Evolutionary conservation across 2,888 invertebrate species (phyloP), one percentile per base, ranked within the genome.

Genomic region (Epinotia demarniana): DNA sequence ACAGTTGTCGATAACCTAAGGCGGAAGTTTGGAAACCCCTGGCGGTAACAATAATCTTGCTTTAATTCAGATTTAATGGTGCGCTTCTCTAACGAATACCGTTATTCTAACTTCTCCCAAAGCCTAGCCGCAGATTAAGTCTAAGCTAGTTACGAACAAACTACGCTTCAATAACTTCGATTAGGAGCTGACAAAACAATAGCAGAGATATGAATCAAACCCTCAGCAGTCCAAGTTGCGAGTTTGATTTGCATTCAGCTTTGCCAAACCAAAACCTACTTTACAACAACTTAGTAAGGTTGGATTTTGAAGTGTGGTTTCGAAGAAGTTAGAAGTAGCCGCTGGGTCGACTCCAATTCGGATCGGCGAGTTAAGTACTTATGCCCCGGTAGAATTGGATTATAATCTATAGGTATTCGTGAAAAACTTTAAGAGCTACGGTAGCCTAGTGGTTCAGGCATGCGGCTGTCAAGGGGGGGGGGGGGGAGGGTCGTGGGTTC

Each of bases 161-260:
- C 68, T 73, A 57, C 64, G 68, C 72, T 64, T 63, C 71, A 66
- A 72, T 69, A 72, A 72, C 74, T 75, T 68, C 63, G 75, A 75
- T 72, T 64, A 72, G 71, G 64, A 70, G 62, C 77, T 78, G 82
- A 81, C 82, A 82, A 81, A 81, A 83, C 84, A 82, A 85, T 84
- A 82, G 83, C 78, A 80, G 72, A 83, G 84, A 86, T 85, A 85
- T 84, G 84, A 83, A 85, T 87, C 86, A 82, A 83, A 69, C 69
- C 63, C 57, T 64, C 23, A 70, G 23, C 69, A 70, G 70, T 12
- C 49, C 69, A 23, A 70, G 58, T 74, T 33, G 69, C 12, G 19
- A 63, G 46, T 64, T 16, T 13, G 53, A 70, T 74, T 70, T 68
- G 76, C 78, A 73, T 67, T 66, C 57, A 68, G 72, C 39, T 19